Evolutionary conservation across 92 coral and sea anemone species (phyloP).

Genomic region (Porites evermanni): DNA sequence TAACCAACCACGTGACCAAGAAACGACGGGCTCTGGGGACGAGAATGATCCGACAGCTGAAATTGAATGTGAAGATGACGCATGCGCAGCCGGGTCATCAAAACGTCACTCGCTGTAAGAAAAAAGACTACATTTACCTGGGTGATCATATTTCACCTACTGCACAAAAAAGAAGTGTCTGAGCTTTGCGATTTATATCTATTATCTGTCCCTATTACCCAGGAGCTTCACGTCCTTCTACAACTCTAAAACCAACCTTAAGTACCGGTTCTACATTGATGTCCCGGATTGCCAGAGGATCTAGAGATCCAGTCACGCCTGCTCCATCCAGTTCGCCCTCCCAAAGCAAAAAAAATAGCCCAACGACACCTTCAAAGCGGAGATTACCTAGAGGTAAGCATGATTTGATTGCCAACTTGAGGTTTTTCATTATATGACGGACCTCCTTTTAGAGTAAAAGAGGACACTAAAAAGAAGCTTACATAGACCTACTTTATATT

Average conservation of each 20-base stretch:
- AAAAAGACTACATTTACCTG: too few species aligned
- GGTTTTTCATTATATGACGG: neutral
- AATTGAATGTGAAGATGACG: too few species aligned
- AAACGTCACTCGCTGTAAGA: too few species aligned
- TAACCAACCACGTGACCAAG: too few species aligned
- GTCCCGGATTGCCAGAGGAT: slow-evolving; percentile 33
- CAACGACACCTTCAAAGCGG: neutral
- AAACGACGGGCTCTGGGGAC: too few species aligned
- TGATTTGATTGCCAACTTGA: neutral
- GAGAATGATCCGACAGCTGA: too few species aligned
- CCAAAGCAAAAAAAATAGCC: neutral
- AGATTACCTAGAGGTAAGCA: slow-evolving; percentile 21
- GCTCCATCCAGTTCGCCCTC: slow-evolving; percentile 8
- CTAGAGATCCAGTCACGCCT: slow-evolving; percentile 5
- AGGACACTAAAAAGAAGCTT: neutral
- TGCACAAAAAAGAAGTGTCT: too few species aligned
- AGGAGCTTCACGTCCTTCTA: slow-evolving; percentile 13
- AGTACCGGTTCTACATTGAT: slow-evolving; percentile 25
- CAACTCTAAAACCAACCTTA: slow-evolving; percentile 38
- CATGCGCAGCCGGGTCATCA: too few species aligned
- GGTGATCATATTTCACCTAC: too few species aligned
- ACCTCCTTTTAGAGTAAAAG: neutral
- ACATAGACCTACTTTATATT: too few species aligned
- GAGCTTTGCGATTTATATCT: neutral
- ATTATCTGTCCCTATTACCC: neutral